Base-by-base conservation (phyloP, 2,797 vertebrate genomes). In the Notoglanidium macrostoma region DNA sequence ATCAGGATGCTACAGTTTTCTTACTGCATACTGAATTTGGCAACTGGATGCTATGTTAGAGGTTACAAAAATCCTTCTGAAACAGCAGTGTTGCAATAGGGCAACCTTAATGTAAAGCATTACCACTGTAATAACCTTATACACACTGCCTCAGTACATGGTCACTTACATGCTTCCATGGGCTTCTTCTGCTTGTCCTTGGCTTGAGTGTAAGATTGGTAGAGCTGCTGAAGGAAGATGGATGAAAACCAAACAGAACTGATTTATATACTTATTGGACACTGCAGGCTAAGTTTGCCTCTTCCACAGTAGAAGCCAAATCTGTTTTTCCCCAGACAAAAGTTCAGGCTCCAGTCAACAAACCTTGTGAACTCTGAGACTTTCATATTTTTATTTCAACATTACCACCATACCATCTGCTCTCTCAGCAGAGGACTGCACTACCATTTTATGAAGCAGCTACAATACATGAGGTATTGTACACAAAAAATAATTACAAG, bases 331-430 rank as follows among this genome's bases (percentile, higher is more conserved):
- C 14, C 19, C 23, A 65, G 32, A 88, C 76, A 85, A 80, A 88
- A 85, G 83, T 88, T 85, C 67, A 81, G 49, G 40, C 21, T 84
- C 85, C 65, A 72, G 76, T 85, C 83, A 88, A 88, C 65, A 88
- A 85, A 59, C 76, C 51, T 63, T 84, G 61, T 78, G 73, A 68
- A 84, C 73, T 84, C 61, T 65, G 17, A 84, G 26, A 68, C 29
- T 87, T 74, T 67, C 32, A 51, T 23, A n/a, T 83, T 74, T 87
- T 63, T 72, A 59, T 12, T 83, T 83, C 70, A 61, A 67, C 80
- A 76, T 79, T 29, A 57, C 55, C 40, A 81, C 32, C n/a, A 78
- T 57, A 32, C 74, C 74, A 87, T 85, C 86, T 87, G 63, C 82
- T 84, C 32, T 61, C 63, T 59, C 49, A 32, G 86, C 73, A 70